Base-by-base conservation (phyloP, 2,888 invertebrate species). In the Epistrophella euchroma region DNA sequence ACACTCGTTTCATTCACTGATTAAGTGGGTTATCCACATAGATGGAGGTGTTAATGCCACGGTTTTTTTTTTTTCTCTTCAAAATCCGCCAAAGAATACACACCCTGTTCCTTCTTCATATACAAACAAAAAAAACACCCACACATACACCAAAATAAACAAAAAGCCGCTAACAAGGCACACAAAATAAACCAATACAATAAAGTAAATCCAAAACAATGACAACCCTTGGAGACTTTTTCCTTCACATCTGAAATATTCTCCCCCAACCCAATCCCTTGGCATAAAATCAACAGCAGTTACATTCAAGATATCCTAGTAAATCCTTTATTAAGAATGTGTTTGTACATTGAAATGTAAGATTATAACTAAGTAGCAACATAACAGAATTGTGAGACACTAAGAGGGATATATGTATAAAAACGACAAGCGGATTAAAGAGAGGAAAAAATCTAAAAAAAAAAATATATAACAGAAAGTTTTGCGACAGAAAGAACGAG, bases 21-120 rank as follows among this genome's bases (percentile, higher is more conserved):
- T 83, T 77, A 83, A 83, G 82, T 83, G 82, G 82, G 77, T 68
- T 83, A 82, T 77, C 66, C 52, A 73, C 50, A 58, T 37, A 60
- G 52, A 77, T 77, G 58, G 66, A 75, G 72, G 75, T 85, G 75
- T 79, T 64, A 83, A 83, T 37, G 74, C 56, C 58, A 52, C 56
- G 45, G 19, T 52, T 60, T 35, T 37, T 11, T 17, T 19, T 4
- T 47, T 5, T 43, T 9, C 32, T 35, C 17, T 19, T 35, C 56
- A 75, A 37, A 37, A 50, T 2, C 19, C 37, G 15, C 9, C 35
- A 17, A 66, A 13, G 2, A 50, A 50, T 5, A 22, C 15, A 66
- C 47, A 17, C 56, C 9, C 47, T n/a, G 25, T n/a, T 43, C 66
- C 11, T 19, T n/a, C 28, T 0, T 2, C 0, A 4, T 4, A 11